Conservation (phyloP, 2,888 invertebrate species). For the Polylopha cassiicola region DNA sequence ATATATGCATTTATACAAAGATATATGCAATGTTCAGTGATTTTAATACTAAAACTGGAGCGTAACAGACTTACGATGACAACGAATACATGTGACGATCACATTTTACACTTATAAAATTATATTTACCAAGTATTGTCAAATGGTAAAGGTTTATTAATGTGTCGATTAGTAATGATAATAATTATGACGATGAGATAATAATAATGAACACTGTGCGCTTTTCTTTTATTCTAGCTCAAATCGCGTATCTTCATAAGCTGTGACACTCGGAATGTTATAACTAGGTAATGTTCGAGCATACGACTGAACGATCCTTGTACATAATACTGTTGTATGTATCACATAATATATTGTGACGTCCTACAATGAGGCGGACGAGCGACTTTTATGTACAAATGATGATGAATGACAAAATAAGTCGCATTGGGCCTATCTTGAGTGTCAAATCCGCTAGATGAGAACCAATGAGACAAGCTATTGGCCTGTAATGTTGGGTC, state of each 20-base stretch:
- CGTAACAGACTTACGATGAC: slow-evolving; percentile 66
- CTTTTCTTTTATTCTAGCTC: slow-evolving; percentile 58
- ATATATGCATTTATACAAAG: slow-evolving; percentile 78
- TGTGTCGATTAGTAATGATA: slow-evolving; percentile 40
- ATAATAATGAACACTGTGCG: slow-evolving; percentile 66
- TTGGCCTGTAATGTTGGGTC: too few relatives aligned
- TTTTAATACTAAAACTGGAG: slow-evolving; percentile 74
- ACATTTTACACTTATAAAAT: slow-evolving; percentile 72
- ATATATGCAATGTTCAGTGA: slow-evolving; percentile 77
- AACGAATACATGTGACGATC: slow-evolving; percentile 57
- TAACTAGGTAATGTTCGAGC: slow-evolving; percentile 21
- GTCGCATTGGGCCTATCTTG: too few relatives aligned
- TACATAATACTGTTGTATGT: slow-evolving; percentile 58
- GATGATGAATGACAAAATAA: too few relatives aligned
- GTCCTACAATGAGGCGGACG: slow-evolving; percentile 40
- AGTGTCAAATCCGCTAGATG: too few relatives aligned
- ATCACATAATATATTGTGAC: slow-evolving; percentile 43
- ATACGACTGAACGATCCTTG: slow-evolving; percentile 28
- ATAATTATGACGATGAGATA: slow-evolving; percentile 45
- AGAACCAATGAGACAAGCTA: too few relatives aligned
- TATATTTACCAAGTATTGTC: slow-evolving; percentile 77
- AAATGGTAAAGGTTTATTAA: slow-evolving; percentile 62
- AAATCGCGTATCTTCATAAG: slow-evolving; percentile 59
- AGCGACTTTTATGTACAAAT: slow-evolving; percentile 54
- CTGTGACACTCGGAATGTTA: slow-evolving; percentile 29